A percentile compares a stretch with the other conserved stretches of the same genome.
Evolutionary conservation across 1,140 invertebrate species (phyloP).

Genomic region (Lordiphosa stackelbergi): DNA sequence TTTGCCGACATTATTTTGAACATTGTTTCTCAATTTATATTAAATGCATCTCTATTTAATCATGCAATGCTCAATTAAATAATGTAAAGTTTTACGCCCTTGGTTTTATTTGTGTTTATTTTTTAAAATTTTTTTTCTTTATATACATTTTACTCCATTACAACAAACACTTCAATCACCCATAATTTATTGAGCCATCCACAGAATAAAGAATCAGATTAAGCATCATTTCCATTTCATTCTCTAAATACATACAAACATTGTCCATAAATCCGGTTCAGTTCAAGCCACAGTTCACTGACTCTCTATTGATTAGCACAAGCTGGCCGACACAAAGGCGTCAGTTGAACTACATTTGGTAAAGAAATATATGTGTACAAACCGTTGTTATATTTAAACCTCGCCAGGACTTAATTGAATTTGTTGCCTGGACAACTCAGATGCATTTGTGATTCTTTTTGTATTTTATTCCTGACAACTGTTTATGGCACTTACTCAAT

Average conservation of each 20-base stretch:
- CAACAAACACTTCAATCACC: too few relatives aligned
- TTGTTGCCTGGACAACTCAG: neutral
- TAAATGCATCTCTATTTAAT: too few relatives aligned
- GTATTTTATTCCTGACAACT: slow-evolving; percentile 1
- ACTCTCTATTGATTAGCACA: slow-evolving; percentile 30
- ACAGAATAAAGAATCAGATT: neutral
- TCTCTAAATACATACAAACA: slow-evolving; percentile 30
- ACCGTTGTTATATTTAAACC: neutral
- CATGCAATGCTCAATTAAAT: too few relatives aligned
- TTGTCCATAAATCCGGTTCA: slow-evolving; percentile 1
- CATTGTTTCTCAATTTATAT: too few relatives aligned
- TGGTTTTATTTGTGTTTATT: too few relatives aligned
- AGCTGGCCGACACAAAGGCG: neutral
- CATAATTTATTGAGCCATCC: too few relatives aligned
- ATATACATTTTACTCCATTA: too few relatives aligned
- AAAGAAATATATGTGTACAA: neutral
- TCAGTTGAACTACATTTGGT: neutral
- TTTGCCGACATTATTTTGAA: too few relatives aligned
- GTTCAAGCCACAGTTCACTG: slow-evolving; percentile 40
- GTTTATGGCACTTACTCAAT: slow-evolving; percentile 11
- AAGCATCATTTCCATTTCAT: slow-evolving; percentile 22
- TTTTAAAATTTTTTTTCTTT: too few relatives aligned
- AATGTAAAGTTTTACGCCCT: too few relatives aligned
- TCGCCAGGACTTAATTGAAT: slow-evolving; percentile 17
- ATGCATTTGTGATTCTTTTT: slow-evolving; percentile 1